Base-by-base conservation (phyloP, 2,888 invertebrate genomes). In the Leptura quadrifasciata region DNA sequence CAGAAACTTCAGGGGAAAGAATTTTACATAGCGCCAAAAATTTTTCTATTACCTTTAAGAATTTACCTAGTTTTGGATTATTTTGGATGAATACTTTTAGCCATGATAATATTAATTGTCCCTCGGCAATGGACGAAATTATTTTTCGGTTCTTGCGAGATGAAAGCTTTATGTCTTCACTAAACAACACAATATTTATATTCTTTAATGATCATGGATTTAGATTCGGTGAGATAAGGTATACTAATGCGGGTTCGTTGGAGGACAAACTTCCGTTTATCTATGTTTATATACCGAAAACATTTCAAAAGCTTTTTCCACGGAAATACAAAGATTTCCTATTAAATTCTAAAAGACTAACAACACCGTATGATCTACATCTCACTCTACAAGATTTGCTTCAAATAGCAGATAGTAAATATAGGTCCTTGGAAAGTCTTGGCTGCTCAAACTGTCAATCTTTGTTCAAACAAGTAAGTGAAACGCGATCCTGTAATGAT, bases 161-260 rank as follows among this genome's bases (percentile, higher is more conserved):
- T 39, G 88, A 95, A 54, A 89, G 90, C 24, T 90, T 91, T 0
- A 93, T 92, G 0, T 92, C 92, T 0, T 90, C 93, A 10, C 86
- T 94, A 67, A 91, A 93, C 54, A 93, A 93, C 71, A 93, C 94
- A 0, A 92, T 95, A 82, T 89, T 96, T 1, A 89, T 95, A 69
- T 93, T 95, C 78, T 90, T 96, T 74, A 95, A 95, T 85, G 95
- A 96, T 86, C 95, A 96, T 84, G 96, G 96, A 0, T 91, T 95
- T 85, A 91, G 96, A 9, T 95, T 94, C 86, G 96, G 96, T 0
- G 91, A 92, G n/a, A 91, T 94, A 60, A 91, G 95, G 2, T 89
- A 92, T 76, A 93, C 93, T 5, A 90, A 93, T 79, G 92, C 94
- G 31, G 95, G 96, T 0, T 96, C 94, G 91, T 92, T 95, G 83